Evolutionary conservation across 1,140 invertebrate species (phyloP), one percentile per base, ranked within the genome.

Genomic region (Idris sp.): DNA sequence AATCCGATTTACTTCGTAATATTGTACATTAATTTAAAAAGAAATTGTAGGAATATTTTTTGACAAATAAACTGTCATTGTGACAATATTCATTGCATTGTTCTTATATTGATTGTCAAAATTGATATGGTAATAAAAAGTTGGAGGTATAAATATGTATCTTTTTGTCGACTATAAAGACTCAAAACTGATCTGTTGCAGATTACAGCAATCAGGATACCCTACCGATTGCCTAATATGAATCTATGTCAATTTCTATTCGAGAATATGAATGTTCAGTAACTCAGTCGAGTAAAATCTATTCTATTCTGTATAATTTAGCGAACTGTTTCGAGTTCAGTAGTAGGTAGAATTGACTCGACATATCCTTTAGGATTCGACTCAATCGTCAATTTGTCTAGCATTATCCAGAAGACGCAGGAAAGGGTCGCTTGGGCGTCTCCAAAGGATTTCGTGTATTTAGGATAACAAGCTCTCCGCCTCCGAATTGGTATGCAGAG

Each of bases 381-480:
- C 83, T 86, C 83, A 87, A 87, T 87, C 85, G 83, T 84, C 85
- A 88, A 88, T 88, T 87, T 86, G 83, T 84, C 84, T 82, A 83
- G 84, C 81, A 88, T 86, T 87, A 87, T 87, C 85, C 80, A 81
- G 68, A 59, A 72, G 51, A 59, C 15, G 44, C 1, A 49, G 38
- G 67, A 56, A 74, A 77, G 78, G 79, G 76, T 75, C 65, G 78
- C 72, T 53, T 76, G 62, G 71, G 77, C 80, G 68, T 84, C 78
- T 83, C 82, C 79, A 81, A 87, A 86, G 84, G 86, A 87, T 88
- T 87, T 87, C 84, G 84, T 87, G 82, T 87, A 88, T 88, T 88
- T 88, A 87, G 86, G 86, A 88, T 88, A 88, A 88, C 86, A 88
- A 88, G 86, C 84, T 78, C 77, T 81, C 78, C 79, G 80, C 80